Base-by-base conservation (phyloP, 2,888 invertebrate species). In the Hoplodrina blanda region DNA sequence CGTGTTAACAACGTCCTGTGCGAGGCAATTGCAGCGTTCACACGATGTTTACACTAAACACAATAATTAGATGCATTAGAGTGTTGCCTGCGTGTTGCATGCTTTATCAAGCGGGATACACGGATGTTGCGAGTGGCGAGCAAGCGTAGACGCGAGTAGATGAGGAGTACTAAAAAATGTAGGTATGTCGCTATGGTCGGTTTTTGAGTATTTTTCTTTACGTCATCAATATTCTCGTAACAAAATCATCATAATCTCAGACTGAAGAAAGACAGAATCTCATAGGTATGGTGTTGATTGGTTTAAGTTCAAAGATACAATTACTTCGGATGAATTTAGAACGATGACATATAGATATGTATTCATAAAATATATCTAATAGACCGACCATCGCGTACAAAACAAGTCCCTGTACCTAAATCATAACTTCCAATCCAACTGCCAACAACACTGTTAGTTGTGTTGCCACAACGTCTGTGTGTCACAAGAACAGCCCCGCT, bases 1-100 rank as follows among this genome's bases (percentile, higher is more conserved):
- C 50, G 73, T 64, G 50, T 86, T 89, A 87, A 89, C 84, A 86
- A 88, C 90, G 83, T 89, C 89, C 89, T 85, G 85, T 72, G 83
- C 81, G 80, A 85, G 86, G 87, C 90, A 86, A 89, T 89, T 83
- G 60, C 62, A 41, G 50, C 56, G 77, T 53, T 57, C 44, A 80
- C 87, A 76, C 69, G 69, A 73, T 90, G 90, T 90, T 85, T 81
- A 81, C 77, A 82, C 71, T 76, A 81, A 80, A 82, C 79, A 81
- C 78, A 81, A 85, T 87, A 83, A 90, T 89, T 87, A 87, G 75
- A 73, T 76, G 68, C 73, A 75, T 65, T 76, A 68, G 75, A 79
- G 85, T 84, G 82, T 83, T 52, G 57, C 15, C 37, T 46, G 62
- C 52, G 20, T 11, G 80, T 53, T 75, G 44, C 15, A 5, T 15